Conservation (phyloP, 2,797 vertebrate genomes). For the Ceryle rudis region DNA sequence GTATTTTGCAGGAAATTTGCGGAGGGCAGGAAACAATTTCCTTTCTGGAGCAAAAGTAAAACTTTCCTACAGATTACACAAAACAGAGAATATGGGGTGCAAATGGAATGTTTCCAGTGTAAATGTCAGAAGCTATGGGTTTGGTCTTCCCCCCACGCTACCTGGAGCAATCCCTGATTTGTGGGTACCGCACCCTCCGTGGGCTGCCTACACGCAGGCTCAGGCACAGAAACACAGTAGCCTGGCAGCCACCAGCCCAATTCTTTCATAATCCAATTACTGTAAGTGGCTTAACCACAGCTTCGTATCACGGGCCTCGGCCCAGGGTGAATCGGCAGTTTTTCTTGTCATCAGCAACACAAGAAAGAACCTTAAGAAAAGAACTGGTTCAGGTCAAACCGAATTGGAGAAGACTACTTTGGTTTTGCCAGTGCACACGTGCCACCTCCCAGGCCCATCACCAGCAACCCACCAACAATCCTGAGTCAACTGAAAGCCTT, state of each 20-base stretch:
- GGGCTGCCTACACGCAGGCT: neutral
- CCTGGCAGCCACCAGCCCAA: neutral
- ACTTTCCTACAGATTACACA: neutral
- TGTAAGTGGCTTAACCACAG: neutral
- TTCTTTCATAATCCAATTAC: neutral
- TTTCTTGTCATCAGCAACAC: neutral
- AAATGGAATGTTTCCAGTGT: accelerated
- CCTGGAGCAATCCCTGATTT: neutral
- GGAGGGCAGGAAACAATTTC: neutral
- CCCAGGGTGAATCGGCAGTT: neutral
- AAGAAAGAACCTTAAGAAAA: neutral
- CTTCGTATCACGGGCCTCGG: accelerated
- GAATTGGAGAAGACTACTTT: neutral
- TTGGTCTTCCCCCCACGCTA: neutral
- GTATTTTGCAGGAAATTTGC: neutral
- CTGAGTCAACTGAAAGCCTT: neutral
- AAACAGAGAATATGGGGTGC: neutral
- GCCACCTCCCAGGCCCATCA: neutral
- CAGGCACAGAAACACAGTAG: neutral
- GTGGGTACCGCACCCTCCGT: accelerated
- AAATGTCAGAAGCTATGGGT: neutral
- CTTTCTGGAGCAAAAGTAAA: neutral
- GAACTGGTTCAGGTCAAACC: neutral
- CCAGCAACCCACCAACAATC: neutral
- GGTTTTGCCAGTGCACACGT: neutral